Base-by-base conservation (phyloP, 1,140 invertebrate species). In the Magallana angulata region DNA sequence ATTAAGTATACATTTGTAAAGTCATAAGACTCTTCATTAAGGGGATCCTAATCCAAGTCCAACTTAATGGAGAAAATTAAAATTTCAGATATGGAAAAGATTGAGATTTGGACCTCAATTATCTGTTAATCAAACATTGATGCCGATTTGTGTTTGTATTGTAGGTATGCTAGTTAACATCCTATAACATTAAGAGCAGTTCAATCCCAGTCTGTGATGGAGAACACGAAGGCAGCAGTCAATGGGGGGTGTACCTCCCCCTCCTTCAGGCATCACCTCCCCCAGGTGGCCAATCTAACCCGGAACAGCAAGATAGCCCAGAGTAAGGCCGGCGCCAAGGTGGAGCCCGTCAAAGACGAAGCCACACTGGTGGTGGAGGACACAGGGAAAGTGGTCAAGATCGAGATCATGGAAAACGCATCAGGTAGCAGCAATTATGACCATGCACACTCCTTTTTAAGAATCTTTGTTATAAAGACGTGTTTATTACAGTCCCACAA, bases 241-340 rank as follows among this genome's bases (percentile, higher is more conserved):
- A 82, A 85, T 85, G 80, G 82, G 71, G 58, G 85, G 57, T n/a
- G 83, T 24, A 57, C 60, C 68, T 48, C 87, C 82, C 48, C 59
- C 88, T 7, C 24, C 59, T 91, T 92, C n/a, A 86, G 90, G 71
- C 93, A 93, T 88, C 89, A 91, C 36, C 87, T 94, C 5, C 93
- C 93, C 18, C 93, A 93, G 71, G 92, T 94, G 12, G 90, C 93
- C 12, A 91, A 89, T 11, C 90, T 93, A 90, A 90, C 89, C 12
- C 82, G 90, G 7, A 92, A 91, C 86, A 84, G 91, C 8, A 92
- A 93, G 82, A 94, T 93, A 81, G 92, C 92, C 60, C 92, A 94
- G 83, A 94, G 92, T 88, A 94, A 94, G 87, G 84, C 90, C 1
- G 91, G 91, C 18, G 89, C 89, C 3, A 93, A 92, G 57, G 48